A percentile compares a stretch with the other conserved stretches of the same genome.
phyloP scores from a whole-genome alignment of 1,140 invertebrate genomes.

The Diorhabda sublineata region DNA sequence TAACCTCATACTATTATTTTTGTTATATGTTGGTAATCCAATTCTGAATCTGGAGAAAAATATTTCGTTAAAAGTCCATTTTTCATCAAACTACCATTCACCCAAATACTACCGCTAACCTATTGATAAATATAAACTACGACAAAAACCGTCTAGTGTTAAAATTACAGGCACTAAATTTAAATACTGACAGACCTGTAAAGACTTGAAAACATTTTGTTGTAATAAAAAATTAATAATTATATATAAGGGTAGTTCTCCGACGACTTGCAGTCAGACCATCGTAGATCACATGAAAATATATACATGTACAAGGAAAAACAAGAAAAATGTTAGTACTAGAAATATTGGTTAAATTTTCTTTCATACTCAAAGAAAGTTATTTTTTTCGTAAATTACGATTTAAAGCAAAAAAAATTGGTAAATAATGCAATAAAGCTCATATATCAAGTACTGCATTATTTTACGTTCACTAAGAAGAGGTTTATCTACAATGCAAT shows the following conservation, averaged over 20 bases:
- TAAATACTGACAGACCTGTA: conserved; percentile 28
- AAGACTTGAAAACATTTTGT: conserved; percentile 23
- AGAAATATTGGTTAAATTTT: conserved; percentile 9
- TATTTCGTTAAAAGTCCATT: background rate
- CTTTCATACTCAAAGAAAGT: background rate
- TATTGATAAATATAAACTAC: conserved; percentile 6
- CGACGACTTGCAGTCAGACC: conserved; percentile 27
- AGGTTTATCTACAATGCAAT: too few species aligned
- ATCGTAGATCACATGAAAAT: conserved; percentile 7
- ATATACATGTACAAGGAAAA: conserved; percentile 9
- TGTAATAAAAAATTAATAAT: conserved; percentile 9
- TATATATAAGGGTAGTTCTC: conserved; percentile 9
- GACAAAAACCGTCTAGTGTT: conserved; percentile 4
- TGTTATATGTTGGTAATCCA: too few species aligned
- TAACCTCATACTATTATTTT: too few species aligned
- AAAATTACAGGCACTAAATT: conserved; percentile 11
- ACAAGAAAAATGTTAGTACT: conserved; percentile 17
- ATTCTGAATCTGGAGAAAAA: background rate
- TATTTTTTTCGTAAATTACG: too few species aligned
- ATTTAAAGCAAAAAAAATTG: too few species aligned
- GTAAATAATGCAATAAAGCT: too few species aligned
- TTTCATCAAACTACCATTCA: conserved; percentile 13
- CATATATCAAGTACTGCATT: too few species aligned
- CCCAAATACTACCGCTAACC: conserved; percentile 8
- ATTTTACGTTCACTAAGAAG: too few species aligned